Evolutionary conservation across 1,140 invertebrate species (phyloP), one percentile per base, ranked within the genome.

Genomic region (Orchestia grillus): DNA sequence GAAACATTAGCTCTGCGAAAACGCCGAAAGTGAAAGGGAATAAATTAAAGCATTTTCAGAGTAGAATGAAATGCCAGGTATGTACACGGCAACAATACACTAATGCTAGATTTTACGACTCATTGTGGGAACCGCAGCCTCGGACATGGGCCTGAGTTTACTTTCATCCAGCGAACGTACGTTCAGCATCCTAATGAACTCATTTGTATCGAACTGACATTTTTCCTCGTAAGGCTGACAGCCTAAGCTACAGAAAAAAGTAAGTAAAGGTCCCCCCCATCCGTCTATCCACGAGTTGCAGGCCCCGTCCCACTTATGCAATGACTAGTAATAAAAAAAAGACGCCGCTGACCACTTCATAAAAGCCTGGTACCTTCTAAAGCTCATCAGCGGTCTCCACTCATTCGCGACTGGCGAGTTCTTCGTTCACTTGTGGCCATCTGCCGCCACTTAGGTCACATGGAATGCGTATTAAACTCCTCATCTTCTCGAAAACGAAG

Each of bases 251-350:
- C n/a, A 77, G 43, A 90, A 90, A 90, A 41, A 90, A 90, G 88
- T 36, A 90, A 90, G 88, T 11, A 77, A 36, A 19, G 62, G 62
- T 36, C 47, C 28, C 28, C 62, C 3, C 62, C 88, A 42, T 90
- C 88, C 36, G 15, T 90, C 88, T 42, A 44, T 44, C 15, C 88
- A 90, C 4, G 43, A 8, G 41, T 90, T 42, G 88, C 88, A 41
- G 36, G 36, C 62, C n/a, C 88, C 88, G 41, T 42, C 88, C 88
- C 43, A 42, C 88, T 90, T 90, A 90, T 90, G 88, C 88, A 90
- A 90, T 90, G 6, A 41, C 36, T 90, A 23, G 88, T 90, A 90
- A 90, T 19, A 77, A 77, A 90, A 77, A 90, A 90, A 36, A 4
- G 87, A 87, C 8, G 36, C 41, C 43, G 4, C 88, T 90, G 88